Conservation (phyloP, 2,888 invertebrate species). For the Chloroclystis v-ata region DNA sequence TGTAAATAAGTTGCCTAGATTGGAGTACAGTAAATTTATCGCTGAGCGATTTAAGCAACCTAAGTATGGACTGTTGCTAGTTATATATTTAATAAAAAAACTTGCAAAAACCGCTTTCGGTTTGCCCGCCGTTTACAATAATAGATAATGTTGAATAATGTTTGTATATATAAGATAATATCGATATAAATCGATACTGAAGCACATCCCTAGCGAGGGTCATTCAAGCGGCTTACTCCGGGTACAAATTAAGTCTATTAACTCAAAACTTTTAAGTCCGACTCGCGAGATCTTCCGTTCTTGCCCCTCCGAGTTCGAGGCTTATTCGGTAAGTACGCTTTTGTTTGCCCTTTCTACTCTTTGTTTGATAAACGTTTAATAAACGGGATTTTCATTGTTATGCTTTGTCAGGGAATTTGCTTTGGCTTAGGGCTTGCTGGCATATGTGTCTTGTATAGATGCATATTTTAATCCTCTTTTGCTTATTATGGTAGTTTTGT, state of each 20-base stretch:
- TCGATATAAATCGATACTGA: conserved; percentile 46
- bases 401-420: conserved; percentile 24
- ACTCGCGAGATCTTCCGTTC: conserved; percentile 72
- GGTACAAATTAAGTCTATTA: conserved; percentile 76
- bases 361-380: conserved; percentile 59
- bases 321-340: conserved; percentile 72
- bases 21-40: too few relatives aligned
- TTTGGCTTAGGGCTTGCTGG: conserved; percentile 2
- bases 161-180: too few relatives aligned
- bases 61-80: too few relatives aligned
- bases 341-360: conserved; percentile 60
- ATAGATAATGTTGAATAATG: too few relatives aligned
- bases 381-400: conserved; percentile 51
- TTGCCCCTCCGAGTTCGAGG: conserved; percentile 67
- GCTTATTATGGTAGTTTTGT: not conserved
- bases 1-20: too few relatives aligned
- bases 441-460: not conserved
- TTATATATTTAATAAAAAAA: too few relatives aligned
- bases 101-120: too few relatives aligned
- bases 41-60: too few relatives aligned
- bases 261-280: conserved; percentile 75
- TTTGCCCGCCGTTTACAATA: too few relatives aligned
- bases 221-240: conserved; percentile 67
- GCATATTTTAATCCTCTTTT: not conserved
- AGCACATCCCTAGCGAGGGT: conserved; percentile 55